A percentile compares a stretch with the other conserved stretches of the same genome.
Evolutionary conservation across 2,113 vertebrate species (phyloP).

Genomic region (Aspiorhynchus laticeps): DNA sequence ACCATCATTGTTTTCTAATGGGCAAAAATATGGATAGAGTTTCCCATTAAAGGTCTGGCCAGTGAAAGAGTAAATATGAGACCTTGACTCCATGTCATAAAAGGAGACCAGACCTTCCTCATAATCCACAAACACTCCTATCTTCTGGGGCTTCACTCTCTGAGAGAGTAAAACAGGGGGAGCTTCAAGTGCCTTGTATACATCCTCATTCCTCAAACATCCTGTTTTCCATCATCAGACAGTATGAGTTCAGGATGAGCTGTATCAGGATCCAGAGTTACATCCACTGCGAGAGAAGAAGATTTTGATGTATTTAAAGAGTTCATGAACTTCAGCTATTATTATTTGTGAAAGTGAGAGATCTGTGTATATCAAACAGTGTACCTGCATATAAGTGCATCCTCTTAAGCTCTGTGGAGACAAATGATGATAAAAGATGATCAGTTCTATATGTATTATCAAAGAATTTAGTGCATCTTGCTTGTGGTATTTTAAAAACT

Average conservation of each 20-base stretch:
- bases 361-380: background rate
- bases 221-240: conserved; percentile 5
- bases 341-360: background rate
- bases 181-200: background rate
- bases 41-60: background rate
- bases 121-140: background rate
- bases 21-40: background rate
- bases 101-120: background rate
- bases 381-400: background rate
- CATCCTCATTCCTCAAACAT: background rate
- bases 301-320: background rate
- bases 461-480: too few species aligned
- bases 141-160: background rate
- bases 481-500: too few species aligned
- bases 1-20: background rate
- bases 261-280: background rate
- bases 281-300: background rate
- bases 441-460: background rate
- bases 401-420: background rate
- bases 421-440: background rate
- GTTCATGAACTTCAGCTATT: background rate
- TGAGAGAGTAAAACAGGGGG: background rate
- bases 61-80: background rate
- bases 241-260: background rate
- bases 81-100: background rate